Evolutionary conservation across 2,797 vertebrate genomes (phyloP).

Genomic region (Tokudaia muenninki): DNA sequence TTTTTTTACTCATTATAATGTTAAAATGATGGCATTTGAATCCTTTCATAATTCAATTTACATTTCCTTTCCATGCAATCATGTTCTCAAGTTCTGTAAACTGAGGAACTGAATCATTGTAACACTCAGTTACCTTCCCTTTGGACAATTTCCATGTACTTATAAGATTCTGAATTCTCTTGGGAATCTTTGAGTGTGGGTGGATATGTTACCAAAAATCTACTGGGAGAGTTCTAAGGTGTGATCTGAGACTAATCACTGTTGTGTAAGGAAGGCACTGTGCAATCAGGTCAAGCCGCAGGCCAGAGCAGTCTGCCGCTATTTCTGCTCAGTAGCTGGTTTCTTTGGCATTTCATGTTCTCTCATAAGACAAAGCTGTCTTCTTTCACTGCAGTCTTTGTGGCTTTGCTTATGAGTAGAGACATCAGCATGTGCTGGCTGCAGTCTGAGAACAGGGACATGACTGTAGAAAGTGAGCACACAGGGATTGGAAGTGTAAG

Average conservation of each 20-base stretch:
- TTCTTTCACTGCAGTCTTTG: neutral
- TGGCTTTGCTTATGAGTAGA: neutral
- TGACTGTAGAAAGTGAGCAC: conserved; percentile 55
- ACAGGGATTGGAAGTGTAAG: neutral
- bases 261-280: conserved; percentile 46
- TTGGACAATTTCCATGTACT: conserved; percentile 47
- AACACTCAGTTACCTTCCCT: neutral
- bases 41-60: neutral
- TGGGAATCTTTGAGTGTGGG: neutral
- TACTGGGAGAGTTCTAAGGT: conserved; percentile 1
- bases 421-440: neutral
- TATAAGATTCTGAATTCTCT: neutral
- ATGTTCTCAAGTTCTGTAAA: neutral
- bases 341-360: neutral
- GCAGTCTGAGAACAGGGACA: neutral
- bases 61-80: conserved; percentile 10
- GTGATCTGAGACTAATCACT: conserved; percentile 26
- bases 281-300: neutral
- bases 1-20: conserved; percentile 5
- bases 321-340: neutral
- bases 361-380: neutral
- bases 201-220: conserved; percentile 54
- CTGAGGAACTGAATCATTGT: neutral
- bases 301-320: neutral
- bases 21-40: conserved; percentile 26